phyloP scores from a whole-genome alignment of 2,888 invertebrate species.

The Halictus quadricinctus region DNA sequence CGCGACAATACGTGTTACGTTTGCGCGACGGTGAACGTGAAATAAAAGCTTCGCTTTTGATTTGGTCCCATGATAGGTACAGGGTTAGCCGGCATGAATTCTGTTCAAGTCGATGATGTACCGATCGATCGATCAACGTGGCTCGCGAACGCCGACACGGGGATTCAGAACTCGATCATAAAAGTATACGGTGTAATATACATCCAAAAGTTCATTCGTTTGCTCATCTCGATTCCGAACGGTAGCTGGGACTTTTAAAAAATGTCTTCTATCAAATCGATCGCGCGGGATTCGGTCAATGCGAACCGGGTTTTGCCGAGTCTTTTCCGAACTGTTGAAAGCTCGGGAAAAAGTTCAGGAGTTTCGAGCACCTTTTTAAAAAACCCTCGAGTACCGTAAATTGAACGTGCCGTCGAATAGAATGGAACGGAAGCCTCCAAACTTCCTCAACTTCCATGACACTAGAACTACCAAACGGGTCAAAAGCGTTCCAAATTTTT shows the following conservation, averaged over 20 bases:
- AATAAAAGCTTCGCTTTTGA: slow-evolving; percentile 65
- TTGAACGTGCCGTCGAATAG: neutral
- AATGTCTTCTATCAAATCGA: slow-evolving; percentile 4
- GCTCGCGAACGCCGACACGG: slow-evolving; percentile 48
- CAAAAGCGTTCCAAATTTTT: neutral
- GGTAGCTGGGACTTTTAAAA: neutral
- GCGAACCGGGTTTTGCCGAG: neutral
- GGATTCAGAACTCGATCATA: slow-evolving; percentile 60
- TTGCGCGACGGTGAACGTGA: slow-evolving; percentile 72
- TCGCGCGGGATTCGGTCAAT: neutral
- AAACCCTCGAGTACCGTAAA: neutral
- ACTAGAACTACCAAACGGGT: neutral
- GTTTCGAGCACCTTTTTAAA: neutral
- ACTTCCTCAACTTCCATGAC: neutral
- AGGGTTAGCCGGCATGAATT: slow-evolving; percentile 68
- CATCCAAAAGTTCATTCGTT: neutral
- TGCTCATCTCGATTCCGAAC: neutral
- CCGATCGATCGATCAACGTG: slow-evolving; percentile 66
- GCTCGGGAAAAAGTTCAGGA: neutral
- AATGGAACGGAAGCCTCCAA: neutral
- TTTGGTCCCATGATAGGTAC: slow-evolving; percentile 81
- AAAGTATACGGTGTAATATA: slow-evolving; percentile 6
- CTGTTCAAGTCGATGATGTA: slow-evolving; percentile 65
- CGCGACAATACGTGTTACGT: slow-evolving; percentile 66
- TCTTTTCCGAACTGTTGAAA: neutral